Evolutionary conservation across 1,140 invertebrate genomes (phyloP), one percentile per base, ranked within the genome.

Genomic region (Dendrolimus kikuchii): DNA sequence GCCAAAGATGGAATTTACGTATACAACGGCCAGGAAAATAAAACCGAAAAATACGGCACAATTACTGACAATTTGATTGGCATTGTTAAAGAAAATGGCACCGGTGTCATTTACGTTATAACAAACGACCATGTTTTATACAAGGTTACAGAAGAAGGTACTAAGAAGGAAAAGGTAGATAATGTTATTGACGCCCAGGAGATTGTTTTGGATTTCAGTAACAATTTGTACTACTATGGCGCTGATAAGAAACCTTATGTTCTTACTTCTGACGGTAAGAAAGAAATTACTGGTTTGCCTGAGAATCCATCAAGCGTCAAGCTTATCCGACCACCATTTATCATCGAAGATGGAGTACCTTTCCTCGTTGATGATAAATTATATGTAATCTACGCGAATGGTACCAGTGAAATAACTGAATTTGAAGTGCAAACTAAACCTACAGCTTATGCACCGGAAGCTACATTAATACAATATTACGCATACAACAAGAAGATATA

Each of bases 401-500:
- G 70, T 5, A 73, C 67, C 1, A 56, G 44, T 38, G 69, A 73
- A 50, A 2, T 40, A 0, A 40, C 9, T 6, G 54, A 65, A 6
- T 53, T 76, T 38, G 51, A 62, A 8, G 54, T 79, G 5, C 5
- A 60, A 36, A 59, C 53, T 0, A 70, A 64, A 8, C 74, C 77
- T 4, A 69, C 66, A 2, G 80, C 77, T n/a, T 75, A 66, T 38
- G 61, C 63, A 3, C 53, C 71, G 23, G 77, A 81, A 55, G 68
- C 63, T 0, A 62, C 64, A 0, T 40, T 75, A 0, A 57, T 83
- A 6, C 71, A 77, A 41, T 83, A 75, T 46, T 77, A 69, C 38
- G 77, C 62, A 8, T 61, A 63, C 40, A 59, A 81, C 6, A 79
- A 77, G 41, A 76, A 77, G 10, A 76, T 83, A 46, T 83, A 83